Evolutionary conservation across 2,888 invertebrate genomes (phyloP), one percentile per base, ranked within the genome.

Genomic region (Trichacis sp.): DNA sequence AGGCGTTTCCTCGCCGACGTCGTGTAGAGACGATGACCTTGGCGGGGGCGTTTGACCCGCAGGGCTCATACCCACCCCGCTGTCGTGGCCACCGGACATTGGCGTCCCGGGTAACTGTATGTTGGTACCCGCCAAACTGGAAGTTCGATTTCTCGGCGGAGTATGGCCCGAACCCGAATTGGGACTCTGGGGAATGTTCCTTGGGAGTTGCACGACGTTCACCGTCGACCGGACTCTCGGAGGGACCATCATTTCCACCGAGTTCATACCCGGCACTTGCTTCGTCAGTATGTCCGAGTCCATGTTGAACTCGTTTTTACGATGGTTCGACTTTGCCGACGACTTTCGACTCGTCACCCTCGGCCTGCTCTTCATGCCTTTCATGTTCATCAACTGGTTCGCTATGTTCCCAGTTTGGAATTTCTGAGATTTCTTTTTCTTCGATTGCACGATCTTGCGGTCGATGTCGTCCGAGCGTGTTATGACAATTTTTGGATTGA

Each of bases 221-320:
- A 89, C 88, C 5, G 87, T 84, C 5, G 75, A 85, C 79, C 73
- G 85, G 62, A 84, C 78, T 11, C 83, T 75, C 8, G 83, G 80
- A 1, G 90, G 90, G 36, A 87, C 85, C 64, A 91, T 87, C 85
- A 89, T 88, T 64, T 89, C 89, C 45, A 88, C 82, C 46, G 87
- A 87, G 64, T 87, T 87, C 66, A 90, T 80, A 9, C 90, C 90
- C 20, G 89, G 88, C 1, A 89, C 85, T 58, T 85, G 86, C 50
- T 86, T 85, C 15, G 87, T 82, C 19, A 88, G 71, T 36, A 85
- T 83, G 48, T 83, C 83, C 38, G 80, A 83, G 43, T 81, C 80
- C 12, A 77, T 69, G 50, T 78, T 79, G 54, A 72, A 80, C 40
- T 82, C 79, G 14, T 67, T 75, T 46, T 81, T 81, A 4, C 72